These are phyloP conservation scores for Eurytoma californica DNA, from an alignment of 2,888 invertebrate genomes.

Conservation along the genomic window DNA sequence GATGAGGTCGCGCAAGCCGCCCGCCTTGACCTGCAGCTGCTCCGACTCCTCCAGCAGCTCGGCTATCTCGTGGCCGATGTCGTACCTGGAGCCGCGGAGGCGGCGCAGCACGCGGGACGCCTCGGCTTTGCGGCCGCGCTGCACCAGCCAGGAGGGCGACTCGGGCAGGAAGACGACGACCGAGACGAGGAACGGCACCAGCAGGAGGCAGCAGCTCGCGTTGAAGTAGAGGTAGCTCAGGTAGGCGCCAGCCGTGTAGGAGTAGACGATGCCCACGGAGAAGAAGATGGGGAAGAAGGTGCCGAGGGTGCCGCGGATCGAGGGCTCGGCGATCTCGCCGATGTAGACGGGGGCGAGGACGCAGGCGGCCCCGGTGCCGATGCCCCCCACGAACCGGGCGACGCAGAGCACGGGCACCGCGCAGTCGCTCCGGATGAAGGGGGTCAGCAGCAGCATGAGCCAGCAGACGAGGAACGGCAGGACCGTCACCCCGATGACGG, in stretches of 20 bases:
- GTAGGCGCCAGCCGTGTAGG: constrained; percentile 74
- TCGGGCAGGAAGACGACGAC: constrained; percentile 69
- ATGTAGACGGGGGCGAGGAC: constrained; percentile 77
- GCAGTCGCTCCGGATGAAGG: constrained; percentile 37
- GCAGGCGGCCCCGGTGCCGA: constrained; percentile 73
- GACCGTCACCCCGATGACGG: constrained; percentile 62
- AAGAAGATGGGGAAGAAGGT: constrained; percentile 76
- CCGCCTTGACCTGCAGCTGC: constrained; percentile 64
- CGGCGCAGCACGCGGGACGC: constrained; percentile 61
- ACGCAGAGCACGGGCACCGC: constrained; percentile 60
- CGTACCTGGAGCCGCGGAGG: constrained; percentile 64
- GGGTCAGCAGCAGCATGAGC: constrained; percentile 70
- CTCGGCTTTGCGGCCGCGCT: constrained; percentile 60
- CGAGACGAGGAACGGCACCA: constrained; percentile 70
- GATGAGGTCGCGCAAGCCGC: constrained; percentile 66
- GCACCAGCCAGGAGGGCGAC: constrained; percentile 69
- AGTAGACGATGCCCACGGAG: constrained; percentile 75
- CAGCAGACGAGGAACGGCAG: constrained; percentile 73
- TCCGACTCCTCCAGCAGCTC: constrained; percentile 65
- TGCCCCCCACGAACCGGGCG: constrained; percentile 74
- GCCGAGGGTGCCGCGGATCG: constrained; percentile 76
- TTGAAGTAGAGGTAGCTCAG: constrained; percentile 75
- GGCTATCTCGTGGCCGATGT: constrained; percentile 63
- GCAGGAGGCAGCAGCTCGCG: constrained; percentile 69
- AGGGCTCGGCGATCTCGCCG: constrained; percentile 76